phyloP scores from a whole-genome alignment of 2,888 invertebrate genomes.

The Lithophane leautieri region DNA sequence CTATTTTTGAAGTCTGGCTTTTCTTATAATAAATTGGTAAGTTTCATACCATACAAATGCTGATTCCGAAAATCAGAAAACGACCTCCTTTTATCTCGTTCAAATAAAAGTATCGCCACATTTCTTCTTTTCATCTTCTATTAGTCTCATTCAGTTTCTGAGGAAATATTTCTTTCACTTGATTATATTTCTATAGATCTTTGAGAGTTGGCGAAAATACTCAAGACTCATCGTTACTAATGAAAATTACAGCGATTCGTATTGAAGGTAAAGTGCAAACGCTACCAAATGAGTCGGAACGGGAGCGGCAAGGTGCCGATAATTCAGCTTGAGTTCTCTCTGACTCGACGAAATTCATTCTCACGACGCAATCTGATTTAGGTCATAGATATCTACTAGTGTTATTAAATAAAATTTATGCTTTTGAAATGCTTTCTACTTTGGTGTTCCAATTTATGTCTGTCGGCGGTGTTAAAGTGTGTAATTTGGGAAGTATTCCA shows the following conservation, averaged over 20 bases:
- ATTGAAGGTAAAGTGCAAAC: slow-evolving; percentile 81
- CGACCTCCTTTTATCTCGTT: slow-evolving; percentile 51
- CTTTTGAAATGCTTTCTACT: slow-evolving; percentile 59
- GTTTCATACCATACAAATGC: slow-evolving; percentile 30
- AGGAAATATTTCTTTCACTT: slow-evolving; percentile 60
- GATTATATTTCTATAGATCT: slow-evolving; percentile 65
- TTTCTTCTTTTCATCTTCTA: slow-evolving; percentile 62
- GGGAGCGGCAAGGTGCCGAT: slow-evolving; percentile 80
- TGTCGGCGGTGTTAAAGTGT: slow-evolving; percentile 44
- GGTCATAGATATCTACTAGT: slow-evolving; percentile 75
- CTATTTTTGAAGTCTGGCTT: slow-evolving; percentile 21
- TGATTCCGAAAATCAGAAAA: slow-evolving; percentile 50
- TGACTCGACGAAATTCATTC: slow-evolving; percentile 81
- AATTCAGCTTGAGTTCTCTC: slow-evolving; percentile 78
- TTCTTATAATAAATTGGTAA: slow-evolving; percentile 11
- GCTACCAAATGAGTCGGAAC: slow-evolving; percentile 82
- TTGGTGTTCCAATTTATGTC: slow-evolving; percentile 59
- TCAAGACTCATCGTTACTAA: slow-evolving; percentile 71
- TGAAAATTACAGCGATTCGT: slow-evolving; percentile 77
- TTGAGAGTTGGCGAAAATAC: slow-evolving; percentile 60
- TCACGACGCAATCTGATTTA: slow-evolving; percentile 77
- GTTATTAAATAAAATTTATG: slow-evolving; percentile 74
- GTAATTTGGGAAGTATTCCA: slow-evolving; percentile 58
- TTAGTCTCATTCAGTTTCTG: slow-evolving; percentile 51
- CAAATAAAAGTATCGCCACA: slow-evolving; percentile 52